These are phyloP conservation scores for Euleptes europaea DNA, from an alignment of 2,113 vertebrate species.

Conservation along the genomic window DNA sequence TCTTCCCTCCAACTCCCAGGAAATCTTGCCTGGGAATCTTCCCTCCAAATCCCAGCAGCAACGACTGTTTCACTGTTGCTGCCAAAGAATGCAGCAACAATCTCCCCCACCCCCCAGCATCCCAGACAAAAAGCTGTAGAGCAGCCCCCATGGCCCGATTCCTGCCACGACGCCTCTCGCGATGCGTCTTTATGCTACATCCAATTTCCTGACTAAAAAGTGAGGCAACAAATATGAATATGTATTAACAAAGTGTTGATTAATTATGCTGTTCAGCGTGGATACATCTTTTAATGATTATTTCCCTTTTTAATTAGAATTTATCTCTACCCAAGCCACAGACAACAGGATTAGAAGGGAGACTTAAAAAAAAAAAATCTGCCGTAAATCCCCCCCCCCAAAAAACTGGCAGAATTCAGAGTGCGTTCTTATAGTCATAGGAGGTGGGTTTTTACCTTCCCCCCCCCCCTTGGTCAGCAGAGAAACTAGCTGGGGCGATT, in stretches of 20 bases:
- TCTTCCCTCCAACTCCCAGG: no score
- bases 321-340: constrained; percentile 50
- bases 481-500: not conserved
- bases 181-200: not conserved
- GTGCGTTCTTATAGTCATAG: no score
- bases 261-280: constrained; percentile 37
- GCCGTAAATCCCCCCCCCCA: constrained; percentile 25
- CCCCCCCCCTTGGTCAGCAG: no score
- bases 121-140: not conserved
- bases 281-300: constrained; percentile 69
- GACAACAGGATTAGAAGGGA: constrained; percentile 30
- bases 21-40: not conserved
- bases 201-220: constrained; percentile 3
- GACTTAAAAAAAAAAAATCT: not conserved
- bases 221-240: constrained; percentile 7
- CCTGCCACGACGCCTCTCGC: not conserved
- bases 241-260: constrained; percentile 44
- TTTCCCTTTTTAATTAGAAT: constrained; percentile 67
- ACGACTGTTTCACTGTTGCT: not conserved
- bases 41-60: not conserved
- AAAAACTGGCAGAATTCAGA: not conserved
- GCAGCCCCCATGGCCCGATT: not conserved
- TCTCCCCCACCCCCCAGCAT: no score
- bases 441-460: not conserved
- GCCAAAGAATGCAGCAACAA: no score